These are phyloP conservation scores for Gadopsis bispinosus DNA, from an alignment of 2,797 vertebrate species.

Conservation along the genomic window DNA sequence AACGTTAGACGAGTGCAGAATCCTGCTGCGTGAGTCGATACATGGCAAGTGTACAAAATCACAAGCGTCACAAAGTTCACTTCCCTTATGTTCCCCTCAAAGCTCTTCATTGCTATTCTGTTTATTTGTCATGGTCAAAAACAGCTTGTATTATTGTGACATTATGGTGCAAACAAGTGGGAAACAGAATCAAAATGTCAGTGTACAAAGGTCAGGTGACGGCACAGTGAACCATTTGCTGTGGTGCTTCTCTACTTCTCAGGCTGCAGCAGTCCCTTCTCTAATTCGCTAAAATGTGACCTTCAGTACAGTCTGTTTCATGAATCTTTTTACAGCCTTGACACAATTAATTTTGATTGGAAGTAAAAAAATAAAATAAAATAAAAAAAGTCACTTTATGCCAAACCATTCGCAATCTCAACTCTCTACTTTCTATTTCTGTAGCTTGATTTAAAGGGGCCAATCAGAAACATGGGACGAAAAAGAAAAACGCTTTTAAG, in stretches of 20 bases:
- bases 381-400: neutral
- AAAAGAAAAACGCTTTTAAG: neutral
- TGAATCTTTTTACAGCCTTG: neutral
- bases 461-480: neutral
- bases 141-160: constrained; percentile 19
- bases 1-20: neutral
- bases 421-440: neutral
- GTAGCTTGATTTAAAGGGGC: neutral
- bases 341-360: neutral
- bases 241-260: neutral
- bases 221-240: constrained; percentile 10
- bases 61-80: neutral
- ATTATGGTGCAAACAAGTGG: constrained; percentile 9
- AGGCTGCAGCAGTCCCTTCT: neutral
- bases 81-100: neutral
- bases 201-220: constrained; percentile 57
- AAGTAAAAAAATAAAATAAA: neutral
- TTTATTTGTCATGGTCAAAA: neutral
- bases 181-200: constrained; percentile 10
- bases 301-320: neutral
- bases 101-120: neutral
- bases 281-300: neutral
- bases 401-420: neutral
- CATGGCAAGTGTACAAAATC: neutral
- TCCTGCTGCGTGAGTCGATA: neutral